Evolutionary conservation across 2,113 vertebrate genomes (phyloP), one percentile per base, ranked within the genome.

Genomic region (Cromileptes altivelis): DNA sequence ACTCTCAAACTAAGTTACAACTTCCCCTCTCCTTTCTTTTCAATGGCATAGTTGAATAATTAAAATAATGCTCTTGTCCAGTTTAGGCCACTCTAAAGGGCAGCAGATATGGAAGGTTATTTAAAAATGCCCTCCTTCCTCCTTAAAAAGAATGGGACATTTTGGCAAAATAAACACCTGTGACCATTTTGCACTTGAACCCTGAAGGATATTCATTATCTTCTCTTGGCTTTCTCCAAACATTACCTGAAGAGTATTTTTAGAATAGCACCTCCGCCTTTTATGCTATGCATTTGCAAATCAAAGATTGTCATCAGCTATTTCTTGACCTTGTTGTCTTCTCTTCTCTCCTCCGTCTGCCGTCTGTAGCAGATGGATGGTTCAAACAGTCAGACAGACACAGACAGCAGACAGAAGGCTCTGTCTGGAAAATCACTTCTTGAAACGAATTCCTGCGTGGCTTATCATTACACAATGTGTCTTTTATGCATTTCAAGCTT

Each of bases 351-450:
- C n/a, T 83, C 70, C n/a, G 9, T 70, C 10, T 84, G 71, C 40
- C 1, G n/a, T 57, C 70, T 81, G 55, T 11, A 86, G 58, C 89
- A 86, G 86, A 87, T 90, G 84, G 88, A 85, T 73, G 76, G 84
- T 90, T 91, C 80, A 86, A 89, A 85, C 75, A 61, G 75, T 70
- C 78, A 74, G 81, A 75, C 72, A 49, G 81, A 73, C 68, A 69
- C 63, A 88, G 74, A 68, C 84, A 71, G 79, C 37, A 74, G 86
- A 84, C 78, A 86, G 78, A 81, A 58, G 70, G 75, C 83, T 86
- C 65, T 78, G 78, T 91, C 89, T 92, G 89, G 77, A 88, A 87
- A 89, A 84, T 67, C 65, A 53, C 52, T 80, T 73, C 72, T 70
- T 70, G 62, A 86, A 82, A 82, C 21, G 5, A 64, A 87, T 84